A percentile compares a stretch with the other conserved stretches of the same genome.
Conservation (phyloP, 2,797 vertebrate genomes). For the Apodemus agrarius region DNA sequence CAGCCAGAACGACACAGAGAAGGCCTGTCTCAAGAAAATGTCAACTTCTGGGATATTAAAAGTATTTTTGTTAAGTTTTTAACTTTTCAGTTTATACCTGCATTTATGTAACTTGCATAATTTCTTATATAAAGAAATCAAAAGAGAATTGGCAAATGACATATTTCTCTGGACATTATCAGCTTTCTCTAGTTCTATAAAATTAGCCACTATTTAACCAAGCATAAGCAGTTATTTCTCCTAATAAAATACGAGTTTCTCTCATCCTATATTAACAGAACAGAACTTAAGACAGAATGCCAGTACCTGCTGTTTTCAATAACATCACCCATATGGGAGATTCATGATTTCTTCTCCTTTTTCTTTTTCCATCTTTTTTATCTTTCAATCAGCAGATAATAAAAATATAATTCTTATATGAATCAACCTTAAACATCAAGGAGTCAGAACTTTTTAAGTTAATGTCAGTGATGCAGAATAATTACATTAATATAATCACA, state of each 20-base stretch:
- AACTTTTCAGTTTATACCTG: neutral
- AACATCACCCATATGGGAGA: conserved; percentile 36
- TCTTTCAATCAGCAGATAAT: conserved; percentile 30
- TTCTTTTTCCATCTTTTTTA: neutral
- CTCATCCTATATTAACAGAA: neutral
- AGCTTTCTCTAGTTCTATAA: neutral
- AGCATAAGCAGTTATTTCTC: neutral
- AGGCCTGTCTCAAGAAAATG: too few species aligned
- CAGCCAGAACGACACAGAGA: too few species aligned
- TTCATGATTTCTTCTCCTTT: conserved; percentile 2
- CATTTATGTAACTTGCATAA: neutral
- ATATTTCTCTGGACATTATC: neutral
- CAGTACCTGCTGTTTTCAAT: neutral
- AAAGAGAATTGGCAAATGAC: neutral
- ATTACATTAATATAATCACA: neutral
- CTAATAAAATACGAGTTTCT: neutral
- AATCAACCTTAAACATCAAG: neutral
- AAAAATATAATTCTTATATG: neutral
- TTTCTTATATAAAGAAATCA: neutral
- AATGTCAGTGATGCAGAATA: neutral
- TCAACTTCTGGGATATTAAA: neutral
- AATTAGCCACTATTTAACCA: neutral
- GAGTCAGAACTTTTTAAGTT: neutral
- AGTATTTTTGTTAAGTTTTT: neutral
- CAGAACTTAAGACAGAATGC: neutral